These are phyloP conservation scores for Pimpla rufipes DNA, from an alignment of 2,888 invertebrate species.

Conservation along the genomic window DNA sequence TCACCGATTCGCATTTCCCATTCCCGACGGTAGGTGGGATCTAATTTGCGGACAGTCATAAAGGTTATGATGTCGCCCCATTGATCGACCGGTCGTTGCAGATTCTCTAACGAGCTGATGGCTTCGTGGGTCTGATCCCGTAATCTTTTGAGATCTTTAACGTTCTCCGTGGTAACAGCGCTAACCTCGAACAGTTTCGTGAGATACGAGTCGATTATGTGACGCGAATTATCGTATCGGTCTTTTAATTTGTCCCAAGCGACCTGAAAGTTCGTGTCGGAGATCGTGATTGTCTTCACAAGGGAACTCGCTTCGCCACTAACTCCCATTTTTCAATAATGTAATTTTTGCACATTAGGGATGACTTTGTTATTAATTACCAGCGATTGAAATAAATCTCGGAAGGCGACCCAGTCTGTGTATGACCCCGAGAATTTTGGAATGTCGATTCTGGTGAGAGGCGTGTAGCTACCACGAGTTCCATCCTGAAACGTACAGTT, in stretches of 20 bases:
- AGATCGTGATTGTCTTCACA: conserved; percentile 48
- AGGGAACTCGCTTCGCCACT: conserved; percentile 29
- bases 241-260: conserved; percentile 47
- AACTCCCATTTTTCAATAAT: conserved; percentile 22
- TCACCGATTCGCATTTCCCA: no score
- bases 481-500: background rate
- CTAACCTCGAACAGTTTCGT: conserved; percentile 27
- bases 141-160: conserved; percentile 23
- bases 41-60: no score
- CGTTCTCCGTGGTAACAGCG: conserved; percentile 3
- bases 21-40: no score
- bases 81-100: background rate
- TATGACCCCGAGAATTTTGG: conserved; percentile 13
- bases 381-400: background rate
- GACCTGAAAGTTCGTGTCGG: conserved; percentile 41
- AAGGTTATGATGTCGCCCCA: no score
- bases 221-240: conserved; percentile 26
- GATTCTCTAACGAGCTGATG: conserved; percentile 6
- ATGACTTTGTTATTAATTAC: background rate
- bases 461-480: background rate
- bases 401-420: conserved; percentile 8
- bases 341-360: background rate
- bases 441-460: background rate
- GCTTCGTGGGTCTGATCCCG: conserved; percentile 25
- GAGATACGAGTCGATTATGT: conserved; percentile 22